Evolutionary conservation across 2,888 invertebrate species (phyloP), one percentile per base, ranked within the genome.

Genomic region (Dermolepida albohirtum): DNA sequence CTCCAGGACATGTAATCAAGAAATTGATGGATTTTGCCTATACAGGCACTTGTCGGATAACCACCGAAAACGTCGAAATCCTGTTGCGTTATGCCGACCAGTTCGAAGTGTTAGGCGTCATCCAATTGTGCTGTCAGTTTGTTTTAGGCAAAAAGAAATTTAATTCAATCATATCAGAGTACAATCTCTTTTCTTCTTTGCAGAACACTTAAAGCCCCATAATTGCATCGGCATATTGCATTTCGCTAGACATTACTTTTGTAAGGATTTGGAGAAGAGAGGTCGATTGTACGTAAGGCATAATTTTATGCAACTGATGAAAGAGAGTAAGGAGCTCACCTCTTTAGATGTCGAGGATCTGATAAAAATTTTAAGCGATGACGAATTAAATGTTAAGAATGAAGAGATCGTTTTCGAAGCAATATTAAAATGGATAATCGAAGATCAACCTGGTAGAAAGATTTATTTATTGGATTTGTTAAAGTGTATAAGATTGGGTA

Each of bases 351-450:
- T 84, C 54, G 86, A 88, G 52, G 90, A 92, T 76, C 79, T 93
- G 49, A 85, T 86, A 74, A 87, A 88, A 67, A 86, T 92, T 70
- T 83, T 93, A 55, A 82, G 85, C 62, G 89, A 92, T 76, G 93
- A 93, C 77, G 88, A 90, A 76, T 82, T 94, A 55, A 93, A 93
- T 81, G 89, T 90, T 16, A 86, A 87, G 69, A 88, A 87, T 74
- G 93, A 93, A 83, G 90, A 92, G 81, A 85, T 88, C 67, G 91
- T 92, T 44, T 92, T 92, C 81, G 89, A 91, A 79, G 90, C 91
- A 2, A 86, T 92, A 12, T 87, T 89, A 79, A 86, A 86, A 55
- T 94, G 94, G 94, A 84, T 90, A 27, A 88, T 89, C 75, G 86
- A 86, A 73, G 86, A 89, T 69, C 81, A 86, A 17, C 83, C 84